Evolutionary conservation across 35 echinoderm and acorn worm genomes (phyloP).

Genomic region (Hemicentrotus pulcherrimus): DNA sequence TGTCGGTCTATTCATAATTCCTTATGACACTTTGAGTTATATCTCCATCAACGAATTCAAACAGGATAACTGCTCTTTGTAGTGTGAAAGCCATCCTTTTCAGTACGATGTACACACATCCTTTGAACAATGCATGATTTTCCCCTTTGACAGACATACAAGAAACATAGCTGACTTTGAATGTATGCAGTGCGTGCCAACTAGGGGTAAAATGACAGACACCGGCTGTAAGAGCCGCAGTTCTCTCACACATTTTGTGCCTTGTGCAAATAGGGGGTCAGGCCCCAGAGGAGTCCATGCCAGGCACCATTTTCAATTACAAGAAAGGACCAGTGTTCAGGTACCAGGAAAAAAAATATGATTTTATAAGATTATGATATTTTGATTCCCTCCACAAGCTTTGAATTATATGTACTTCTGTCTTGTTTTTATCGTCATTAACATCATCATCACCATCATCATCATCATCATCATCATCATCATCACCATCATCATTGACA

Average conservation of each 20-base stretch:
- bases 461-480: not conserved
- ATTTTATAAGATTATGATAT: not conserved
- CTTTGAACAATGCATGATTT: not conserved
- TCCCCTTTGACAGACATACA: not conserved
- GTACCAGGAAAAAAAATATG: not conserved
- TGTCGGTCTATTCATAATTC: not conserved
- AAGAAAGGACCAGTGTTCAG: not conserved
- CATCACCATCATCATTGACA: not conserved
- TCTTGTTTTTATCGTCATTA: not conserved
- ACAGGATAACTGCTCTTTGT: not conserved
- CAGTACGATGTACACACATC: not conserved
- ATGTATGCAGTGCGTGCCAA: not conserved
- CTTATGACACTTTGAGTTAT: not conserved
- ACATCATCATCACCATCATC: not conserved
- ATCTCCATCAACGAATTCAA: not conserved
- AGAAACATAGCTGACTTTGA: not conserved
- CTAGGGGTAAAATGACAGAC: not conserved
- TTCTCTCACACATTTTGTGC: slow-evolving; percentile 30
- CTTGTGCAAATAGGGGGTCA: slow-evolving; percentile 45
- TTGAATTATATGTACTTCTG: not conserved
- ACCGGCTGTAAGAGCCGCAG: not conserved
- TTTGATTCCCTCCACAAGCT: not conserved
- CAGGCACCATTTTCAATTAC: not conserved
- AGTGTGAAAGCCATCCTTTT: not conserved
- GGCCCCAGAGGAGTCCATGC: not conserved